Percentiles rank a stretch among this genome's conserved stretches.
Conservation (phyloP, 1,140 invertebrate genomes). For the Chrysomallon squamiferum region DNA sequence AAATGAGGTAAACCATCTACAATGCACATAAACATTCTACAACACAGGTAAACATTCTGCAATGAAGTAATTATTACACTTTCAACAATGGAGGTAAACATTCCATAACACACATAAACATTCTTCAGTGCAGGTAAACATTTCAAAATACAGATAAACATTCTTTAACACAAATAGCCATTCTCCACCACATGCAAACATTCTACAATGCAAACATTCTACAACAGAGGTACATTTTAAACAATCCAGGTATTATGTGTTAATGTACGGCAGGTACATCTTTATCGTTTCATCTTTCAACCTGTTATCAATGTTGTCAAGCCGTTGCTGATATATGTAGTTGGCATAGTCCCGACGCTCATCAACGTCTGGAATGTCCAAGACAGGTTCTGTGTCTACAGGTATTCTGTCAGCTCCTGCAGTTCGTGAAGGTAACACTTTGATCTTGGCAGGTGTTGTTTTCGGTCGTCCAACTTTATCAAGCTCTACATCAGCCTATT, state of each 20-base stretch:
- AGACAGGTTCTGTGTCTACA: conserved; percentile 21
- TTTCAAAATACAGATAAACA: too few species aligned
- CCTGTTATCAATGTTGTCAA: conserved; percentile 35
- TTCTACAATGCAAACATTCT: too few species aligned
- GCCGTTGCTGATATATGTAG: conserved; percentile 40
- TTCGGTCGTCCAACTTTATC: conserved; percentile 26
- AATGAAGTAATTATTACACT: too few species aligned
- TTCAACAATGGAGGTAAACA: too few species aligned
- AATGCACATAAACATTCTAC: too few species aligned
- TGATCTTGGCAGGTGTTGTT: conserved; percentile 33
- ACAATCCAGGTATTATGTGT: conserved; percentile 11
- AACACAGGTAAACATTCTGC: too few species aligned
- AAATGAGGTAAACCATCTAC: too few species aligned
- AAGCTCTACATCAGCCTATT: conserved; percentile 41
- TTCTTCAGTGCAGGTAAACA: too few species aligned
- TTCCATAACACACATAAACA: too few species aligned
- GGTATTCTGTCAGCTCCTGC: conserved; percentile 26
- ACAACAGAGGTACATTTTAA: too few species aligned
- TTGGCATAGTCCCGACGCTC: conserved; percentile 51
- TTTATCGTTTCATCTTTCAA: conserved; percentile 45
- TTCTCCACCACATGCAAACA: too few species aligned
- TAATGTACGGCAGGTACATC: conserved; percentile 48
- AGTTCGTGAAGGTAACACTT: conserved; percentile 38
- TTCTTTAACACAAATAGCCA: too few species aligned
- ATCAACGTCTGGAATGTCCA: conserved; percentile 36